phyloP scores from a whole-genome alignment of 2,888 invertebrate species.

The Nephrotoma appendiculata region DNA sequence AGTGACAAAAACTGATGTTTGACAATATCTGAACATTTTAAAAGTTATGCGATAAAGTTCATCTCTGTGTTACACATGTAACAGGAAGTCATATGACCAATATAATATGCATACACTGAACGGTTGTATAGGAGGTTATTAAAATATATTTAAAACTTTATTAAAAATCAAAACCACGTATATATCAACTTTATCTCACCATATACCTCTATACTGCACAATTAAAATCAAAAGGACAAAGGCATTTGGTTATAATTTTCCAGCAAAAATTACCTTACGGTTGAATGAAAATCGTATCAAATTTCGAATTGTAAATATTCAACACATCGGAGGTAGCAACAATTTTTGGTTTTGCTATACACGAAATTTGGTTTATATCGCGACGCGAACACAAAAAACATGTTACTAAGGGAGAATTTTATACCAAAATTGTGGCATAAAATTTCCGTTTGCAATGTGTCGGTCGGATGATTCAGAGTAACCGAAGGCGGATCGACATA shows the following conservation, averaged over 20 bases:
- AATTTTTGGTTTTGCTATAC: background rate
- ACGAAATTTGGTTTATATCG: background rate
- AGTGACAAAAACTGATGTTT: no score
- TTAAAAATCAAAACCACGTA: background rate
- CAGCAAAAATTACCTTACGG: background rate
- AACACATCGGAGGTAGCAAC: background rate
- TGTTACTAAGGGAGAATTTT: background rate
- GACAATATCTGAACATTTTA: no score
- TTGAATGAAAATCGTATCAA: background rate
- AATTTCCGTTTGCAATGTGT: no score
- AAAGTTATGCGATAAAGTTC: no score
- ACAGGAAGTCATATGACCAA: no score
- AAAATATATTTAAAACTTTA: background rate
- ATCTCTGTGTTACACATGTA: no score
- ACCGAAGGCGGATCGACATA: no score
- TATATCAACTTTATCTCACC: background rate
- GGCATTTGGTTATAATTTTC: background rate
- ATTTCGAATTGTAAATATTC: background rate
- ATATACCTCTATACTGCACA: background rate
- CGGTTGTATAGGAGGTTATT: no score
- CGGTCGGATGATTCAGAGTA: no score
- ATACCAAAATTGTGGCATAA: no score
- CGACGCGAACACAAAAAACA: background rate
- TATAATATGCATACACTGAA: no score
- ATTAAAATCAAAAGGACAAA: background rate